Percentiles rank a stretch among this genome's conserved stretches.
Evolutionary conservation across 2,113 vertebrate genomes (phyloP).

Genomic region (Addax nasomaculatus): DNA sequence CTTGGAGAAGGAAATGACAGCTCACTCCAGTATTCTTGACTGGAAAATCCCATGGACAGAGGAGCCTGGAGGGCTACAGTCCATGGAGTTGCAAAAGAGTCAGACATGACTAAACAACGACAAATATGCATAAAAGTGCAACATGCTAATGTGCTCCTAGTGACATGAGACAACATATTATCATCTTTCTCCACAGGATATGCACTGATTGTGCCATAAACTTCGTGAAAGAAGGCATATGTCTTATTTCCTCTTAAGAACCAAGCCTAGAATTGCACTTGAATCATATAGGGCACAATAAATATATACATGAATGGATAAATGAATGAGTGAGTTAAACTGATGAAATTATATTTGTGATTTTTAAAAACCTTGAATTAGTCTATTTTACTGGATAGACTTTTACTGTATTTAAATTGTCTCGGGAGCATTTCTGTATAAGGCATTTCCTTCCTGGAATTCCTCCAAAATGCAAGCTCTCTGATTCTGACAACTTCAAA

Average conservation of each 20-base stretch:
- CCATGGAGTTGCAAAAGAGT: not conserved
- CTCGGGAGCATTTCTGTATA: constrained; percentile 39
- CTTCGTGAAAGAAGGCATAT: not conserved
- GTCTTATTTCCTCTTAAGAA: not conserved
- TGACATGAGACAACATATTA: not conserved
- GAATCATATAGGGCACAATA: not conserved
- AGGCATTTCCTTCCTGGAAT: constrained; percentile 67
- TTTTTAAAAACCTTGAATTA: constrained; percentile 17
- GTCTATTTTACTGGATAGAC: constrained; percentile 38
- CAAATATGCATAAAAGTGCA: not conserved
- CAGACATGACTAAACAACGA: not conserved
- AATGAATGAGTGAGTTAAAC: constrained; percentile 3
- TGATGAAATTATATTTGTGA: not conserved
- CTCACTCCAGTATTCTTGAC: not conserved
- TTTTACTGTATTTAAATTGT: constrained; percentile 30
- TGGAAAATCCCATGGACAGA: not conserved
- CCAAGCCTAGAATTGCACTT: not conserved
- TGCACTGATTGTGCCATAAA: not conserved
- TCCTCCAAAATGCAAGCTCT: constrained; percentile 56
- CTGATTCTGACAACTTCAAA: constrained; percentile 73
- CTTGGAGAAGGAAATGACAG: not conserved
- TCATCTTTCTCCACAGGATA: not conserved
- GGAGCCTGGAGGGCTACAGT: not conserved
- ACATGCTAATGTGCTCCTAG: not conserved
- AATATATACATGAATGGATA: not conserved